These are phyloP conservation scores for Meloidogyne hapla DNA, from an alignment of 1,140 invertebrate genomes.

Conservation along the genomic window DNA sequence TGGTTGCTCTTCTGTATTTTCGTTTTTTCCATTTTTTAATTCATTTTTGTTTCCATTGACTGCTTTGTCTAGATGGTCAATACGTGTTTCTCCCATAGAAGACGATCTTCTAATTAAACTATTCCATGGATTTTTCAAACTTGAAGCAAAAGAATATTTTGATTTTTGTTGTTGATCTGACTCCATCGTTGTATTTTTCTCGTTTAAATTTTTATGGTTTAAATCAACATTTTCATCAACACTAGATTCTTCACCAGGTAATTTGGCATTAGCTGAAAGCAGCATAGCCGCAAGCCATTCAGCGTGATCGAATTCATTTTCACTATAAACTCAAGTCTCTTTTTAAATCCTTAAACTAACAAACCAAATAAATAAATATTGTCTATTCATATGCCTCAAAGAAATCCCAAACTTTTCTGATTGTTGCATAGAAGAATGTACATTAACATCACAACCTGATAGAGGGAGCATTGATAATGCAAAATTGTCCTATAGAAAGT, in stretches of 20 bases:
- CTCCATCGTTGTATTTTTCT: not conserved
- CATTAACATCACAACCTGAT: slow-evolving; percentile 47
- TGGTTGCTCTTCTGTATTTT: not conserved
- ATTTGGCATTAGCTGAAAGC: slow-evolving; percentile 48
- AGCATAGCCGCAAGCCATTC: slow-evolving; percentile 54
- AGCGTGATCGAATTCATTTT: slow-evolving; percentile 45
- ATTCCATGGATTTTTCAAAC: slow-evolving; percentile 4
- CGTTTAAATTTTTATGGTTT: not conserved
- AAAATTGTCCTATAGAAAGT: slow-evolving; percentile 39
- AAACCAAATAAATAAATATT: slow-evolving; percentile 31
- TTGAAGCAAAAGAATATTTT: slow-evolving; percentile 3
- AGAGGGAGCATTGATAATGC: slow-evolving; percentile 50
- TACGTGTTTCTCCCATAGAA: slow-evolving; percentile 24
- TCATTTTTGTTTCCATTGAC: not conserved
- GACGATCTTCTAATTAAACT: slow-evolving; percentile 23
- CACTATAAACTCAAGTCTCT: not conserved
- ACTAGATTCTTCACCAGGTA: slow-evolving; percentile 29
- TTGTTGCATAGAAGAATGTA: slow-evolving; percentile 2
- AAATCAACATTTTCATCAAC: not conserved
- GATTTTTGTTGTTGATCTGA: not conserved
- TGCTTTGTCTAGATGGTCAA: not conserved
- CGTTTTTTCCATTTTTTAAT: not conserved
- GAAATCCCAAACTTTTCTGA: slow-evolving; percentile 41
- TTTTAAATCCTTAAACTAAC: too few relatives aligned
- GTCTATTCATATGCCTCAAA: slow-evolving; percentile 43